Base-by-base conservation (phyloP, 2,888 invertebrate species). In the Heteromyza rotundicornis region DNA sequence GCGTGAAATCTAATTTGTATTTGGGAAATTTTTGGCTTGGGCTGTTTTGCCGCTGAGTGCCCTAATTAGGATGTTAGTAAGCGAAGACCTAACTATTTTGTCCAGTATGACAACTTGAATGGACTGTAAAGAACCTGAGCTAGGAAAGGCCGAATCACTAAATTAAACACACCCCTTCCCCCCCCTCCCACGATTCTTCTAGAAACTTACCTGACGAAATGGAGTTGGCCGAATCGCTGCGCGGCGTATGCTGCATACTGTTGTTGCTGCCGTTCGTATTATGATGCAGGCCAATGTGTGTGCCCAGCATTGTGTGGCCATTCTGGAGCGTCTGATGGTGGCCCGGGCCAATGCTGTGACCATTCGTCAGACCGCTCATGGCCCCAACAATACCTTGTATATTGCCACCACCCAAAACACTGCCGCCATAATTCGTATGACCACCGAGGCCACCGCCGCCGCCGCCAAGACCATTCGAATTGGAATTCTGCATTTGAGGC, bases 131-230 rank as follows among this genome's bases (percentile, higher is more conserved):
- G n/a, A n/a, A n/a, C n/a, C n/a, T n/a, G n/a, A n/a, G n/a, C n/a
- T n/a, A n/a, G n/a, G n/a, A n/a, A n/a, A n/a, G n/a, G n/a, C n/a
- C n/a, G n/a, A n/a, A n/a, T n/a, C n/a, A n/a, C n/a, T n/a, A n/a
- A n/a, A n/a, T n/a, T n/a, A n/a, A n/a, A n/a, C 27, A 27, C 27
- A 27, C 27, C 27, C 27, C 27, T 27, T 10, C n/a, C n/a, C n/a
- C n/a, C n/a, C n/a, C n/a, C n/a, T n/a, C n/a, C n/a, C n/a, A n/a
- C n/a, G n/a, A n/a, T n/a, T n/a, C n/a, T n/a, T n/a, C n/a, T n/a
- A n/a, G n/a, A n/a, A 55, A 76, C 81, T 80, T 73, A 83, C 83
- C 83, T 83, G 83, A 83, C 70, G 83, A 83, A 70, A 83, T 79
- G 52, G 83, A 83, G 79, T 83, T 82, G 17, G 79, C 83, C 55